These are phyloP conservation scores for Paramisgurnus dabryanus DNA, from an alignment of 2,113 vertebrate genomes.

Conservation along the genomic window DNA sequence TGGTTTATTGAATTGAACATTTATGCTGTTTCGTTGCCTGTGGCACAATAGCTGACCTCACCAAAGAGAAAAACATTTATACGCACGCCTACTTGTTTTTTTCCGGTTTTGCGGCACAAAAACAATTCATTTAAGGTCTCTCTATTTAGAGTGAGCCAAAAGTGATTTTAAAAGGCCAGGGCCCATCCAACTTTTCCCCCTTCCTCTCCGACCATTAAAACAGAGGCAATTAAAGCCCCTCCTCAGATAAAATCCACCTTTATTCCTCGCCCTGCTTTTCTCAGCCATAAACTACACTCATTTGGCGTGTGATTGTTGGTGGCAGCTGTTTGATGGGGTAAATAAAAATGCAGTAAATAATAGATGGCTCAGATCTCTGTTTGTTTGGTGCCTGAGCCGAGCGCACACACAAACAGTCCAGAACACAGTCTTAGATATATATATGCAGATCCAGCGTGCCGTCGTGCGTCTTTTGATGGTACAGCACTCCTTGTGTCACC, in stretches of 20 bases:
- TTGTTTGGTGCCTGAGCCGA: slow-evolving; percentile 46
- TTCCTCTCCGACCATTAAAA: slow-evolving; percentile 42
- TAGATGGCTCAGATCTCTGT: slow-evolving; percentile 58
- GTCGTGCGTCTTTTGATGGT: slow-evolving; percentile 30
- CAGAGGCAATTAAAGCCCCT: slow-evolving; percentile 44
- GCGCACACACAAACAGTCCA: neutral
- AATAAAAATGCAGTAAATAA: slow-evolving; percentile 67
- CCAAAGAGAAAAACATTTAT: neutral
- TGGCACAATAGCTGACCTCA: neutral
- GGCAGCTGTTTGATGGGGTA: slow-evolving; percentile 64
- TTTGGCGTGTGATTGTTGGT: slow-evolving; percentile 57
- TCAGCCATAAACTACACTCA: slow-evolving; percentile 49
- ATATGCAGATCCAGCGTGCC: slow-evolving; percentile 17
- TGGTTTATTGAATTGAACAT: slow-evolving; percentile 12
- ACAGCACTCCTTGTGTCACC: slow-evolving; percentile 23
- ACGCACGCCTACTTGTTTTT: neutral
- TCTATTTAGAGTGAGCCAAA: slow-evolving; percentile 9
- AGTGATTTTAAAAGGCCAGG: slow-evolving; percentile 15
- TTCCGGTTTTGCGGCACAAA: neutral
- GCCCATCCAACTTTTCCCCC: neutral
- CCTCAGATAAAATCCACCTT: slow-evolving; percentile 50
- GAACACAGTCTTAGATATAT: neutral
- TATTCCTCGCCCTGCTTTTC: slow-evolving; percentile 44
- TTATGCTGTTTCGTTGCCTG: neutral
- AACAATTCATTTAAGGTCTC: slow-evolving; percentile 9